Conservation (phyloP, 2,888 invertebrate species). For the Cephus pygmeus region DNA sequence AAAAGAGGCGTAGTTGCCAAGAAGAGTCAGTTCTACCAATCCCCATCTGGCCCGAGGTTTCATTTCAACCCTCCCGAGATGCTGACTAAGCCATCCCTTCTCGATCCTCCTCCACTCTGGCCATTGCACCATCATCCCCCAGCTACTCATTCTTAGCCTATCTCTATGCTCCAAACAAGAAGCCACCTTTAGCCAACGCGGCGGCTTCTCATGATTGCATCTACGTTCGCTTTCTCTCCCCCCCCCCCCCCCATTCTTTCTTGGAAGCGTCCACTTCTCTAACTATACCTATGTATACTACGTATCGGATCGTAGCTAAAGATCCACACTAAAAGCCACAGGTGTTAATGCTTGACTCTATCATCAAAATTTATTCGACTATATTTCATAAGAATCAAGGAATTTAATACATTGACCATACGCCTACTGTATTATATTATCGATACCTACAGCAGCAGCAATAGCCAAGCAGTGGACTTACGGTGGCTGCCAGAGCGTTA, state of each 20-base stretch:
- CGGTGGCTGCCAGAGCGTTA: neutral
- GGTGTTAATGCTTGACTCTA: neutral
- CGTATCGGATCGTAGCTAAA: neutral
- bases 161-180: conserved; percentile 1
- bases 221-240: neutral
- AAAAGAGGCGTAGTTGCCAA: conserved; percentile 23
- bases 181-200: neutral
- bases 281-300: neutral
- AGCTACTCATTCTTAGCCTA: neutral
- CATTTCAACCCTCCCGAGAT: conserved; percentile 28
- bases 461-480: neutral
- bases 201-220: neutral
- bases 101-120: conserved; percentile 14
- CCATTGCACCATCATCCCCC: neutral
- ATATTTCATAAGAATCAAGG: neutral
- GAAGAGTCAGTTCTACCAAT: conserved; percentile 25
- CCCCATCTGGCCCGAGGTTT: conserved; percentile 24
- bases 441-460: neutral
- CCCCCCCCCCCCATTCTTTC: neutral
- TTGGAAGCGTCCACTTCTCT: neutral
- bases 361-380: neutral
- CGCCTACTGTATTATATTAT: neutral
- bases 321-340: neutral
- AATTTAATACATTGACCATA: neutral
- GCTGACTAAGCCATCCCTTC: conserved; percentile 16